A percentile compares a stretch with the other conserved stretches of the same genome.
phyloP scores from a whole-genome alignment of 2,113 vertebrate species.

The Tragelaphus strepsiceros region DNA sequence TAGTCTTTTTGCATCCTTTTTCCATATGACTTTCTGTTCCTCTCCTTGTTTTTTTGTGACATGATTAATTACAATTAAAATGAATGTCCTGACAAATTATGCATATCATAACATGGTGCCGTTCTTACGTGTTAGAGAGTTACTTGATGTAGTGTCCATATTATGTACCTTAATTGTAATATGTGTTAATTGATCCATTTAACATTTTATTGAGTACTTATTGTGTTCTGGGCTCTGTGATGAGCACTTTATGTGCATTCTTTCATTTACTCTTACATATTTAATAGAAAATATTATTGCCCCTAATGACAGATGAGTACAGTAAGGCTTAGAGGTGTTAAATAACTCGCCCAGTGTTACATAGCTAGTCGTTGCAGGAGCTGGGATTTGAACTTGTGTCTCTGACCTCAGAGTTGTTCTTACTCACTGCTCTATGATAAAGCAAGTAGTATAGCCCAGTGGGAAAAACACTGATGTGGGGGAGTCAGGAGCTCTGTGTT shows the following conservation, averaged over 20 bases:
- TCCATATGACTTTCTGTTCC: background rate
- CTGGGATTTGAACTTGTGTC: background rate
- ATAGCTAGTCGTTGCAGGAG: background rate
- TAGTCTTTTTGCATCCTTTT: background rate
- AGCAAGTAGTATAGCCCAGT: background rate
- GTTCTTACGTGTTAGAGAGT: background rate
- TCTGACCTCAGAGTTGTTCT: background rate
- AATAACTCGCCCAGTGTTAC: background rate
- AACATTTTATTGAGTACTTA: background rate
- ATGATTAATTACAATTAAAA: slow-evolving; percentile 47
- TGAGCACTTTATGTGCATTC: background rate
- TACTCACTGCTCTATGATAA: background rate
- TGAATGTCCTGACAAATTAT: background rate
- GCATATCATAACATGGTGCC: background rate
- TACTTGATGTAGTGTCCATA: background rate
- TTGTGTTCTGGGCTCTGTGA: background rate
- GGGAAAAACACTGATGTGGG: background rate
- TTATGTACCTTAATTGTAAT: background rate
- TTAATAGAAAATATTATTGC: slow-evolving; percentile 3
- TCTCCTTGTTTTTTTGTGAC: background rate
- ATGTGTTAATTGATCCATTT: background rate
- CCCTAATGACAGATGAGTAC: background rate
- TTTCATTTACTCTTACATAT: background rate
- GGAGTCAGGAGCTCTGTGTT: background rate
- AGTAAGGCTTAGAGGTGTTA: background rate